These are phyloP conservation scores for Spisula solida DNA, from an alignment of 2,888 invertebrate genomes.

Conservation along the genomic window DNA sequence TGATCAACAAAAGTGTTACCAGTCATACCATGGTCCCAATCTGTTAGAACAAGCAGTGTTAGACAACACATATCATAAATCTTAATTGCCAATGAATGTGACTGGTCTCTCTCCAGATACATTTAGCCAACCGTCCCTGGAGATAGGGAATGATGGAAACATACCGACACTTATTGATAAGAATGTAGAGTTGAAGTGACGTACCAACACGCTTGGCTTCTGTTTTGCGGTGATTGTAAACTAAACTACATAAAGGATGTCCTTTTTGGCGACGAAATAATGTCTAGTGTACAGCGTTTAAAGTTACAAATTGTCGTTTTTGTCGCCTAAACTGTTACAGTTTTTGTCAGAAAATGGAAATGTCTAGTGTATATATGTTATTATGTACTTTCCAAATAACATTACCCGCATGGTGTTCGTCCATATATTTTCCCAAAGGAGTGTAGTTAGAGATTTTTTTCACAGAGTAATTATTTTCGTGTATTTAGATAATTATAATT, in stretches of 20 bases:
- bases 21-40: neutral
- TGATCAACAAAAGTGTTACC: neutral
- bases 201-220: constrained; percentile 39
- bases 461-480: neutral
- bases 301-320: neutral
- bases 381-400: neutral
- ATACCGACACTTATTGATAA: constrained; percentile 67
- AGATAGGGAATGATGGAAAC: constrained; percentile 51
- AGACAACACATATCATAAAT: constrained; percentile 47
- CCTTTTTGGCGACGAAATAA: constrained; percentile 15
- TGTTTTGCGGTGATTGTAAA: constrained; percentile 21
- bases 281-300: neutral
- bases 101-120: constrained; percentile 46
- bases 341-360: constrained; percentile 8
- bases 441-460: neutral
- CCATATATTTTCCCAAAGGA: neutral
- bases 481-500: neutral
- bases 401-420: neutral
- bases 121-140: constrained; percentile 56
- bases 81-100: constrained; percentile 48
- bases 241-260: neutral
- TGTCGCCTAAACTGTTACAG: neutral
- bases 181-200: constrained; percentile 51
- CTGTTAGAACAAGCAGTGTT: constrained; percentile 25
- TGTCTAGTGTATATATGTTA: neutral